These are phyloP conservation scores for Agapornis canus DNA, from an alignment of 2,797 vertebrate species.

Conservation along the genomic window DNA sequence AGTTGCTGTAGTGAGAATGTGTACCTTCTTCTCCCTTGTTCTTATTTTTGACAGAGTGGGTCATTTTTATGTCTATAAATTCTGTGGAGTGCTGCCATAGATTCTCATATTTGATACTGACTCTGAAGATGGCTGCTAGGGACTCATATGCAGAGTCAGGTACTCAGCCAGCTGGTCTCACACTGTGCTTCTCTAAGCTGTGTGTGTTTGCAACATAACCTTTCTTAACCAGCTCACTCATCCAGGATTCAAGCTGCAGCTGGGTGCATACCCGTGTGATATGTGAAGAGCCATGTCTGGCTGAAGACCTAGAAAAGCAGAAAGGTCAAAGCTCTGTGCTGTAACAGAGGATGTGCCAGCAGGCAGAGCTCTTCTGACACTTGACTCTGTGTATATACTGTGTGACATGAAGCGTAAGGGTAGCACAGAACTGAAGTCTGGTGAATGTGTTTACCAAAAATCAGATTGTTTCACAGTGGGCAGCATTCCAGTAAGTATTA, in stretches of 20 bases:
- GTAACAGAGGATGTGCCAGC: neutral
- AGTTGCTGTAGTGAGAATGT: neutral
- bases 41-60: neutral
- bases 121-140: neutral
- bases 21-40: neutral
- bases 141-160: no score
- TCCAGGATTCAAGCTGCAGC: neutral
- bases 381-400: fast-evolving
- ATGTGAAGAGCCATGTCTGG: neutral
- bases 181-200: no score
- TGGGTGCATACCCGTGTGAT: fast-evolving
- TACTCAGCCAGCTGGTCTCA: neutral
- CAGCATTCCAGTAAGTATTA: neutral
- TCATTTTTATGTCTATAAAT: neutral
- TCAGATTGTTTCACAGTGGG: neutral
- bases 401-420: neutral
- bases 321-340: neutral
- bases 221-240: fast-evolving
- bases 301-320: neutral
- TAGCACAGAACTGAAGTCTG: neutral
- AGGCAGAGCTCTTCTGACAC: neutral
- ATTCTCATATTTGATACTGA: neutral
- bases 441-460: neutral
- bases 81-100: neutral
- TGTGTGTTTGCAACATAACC: fast-evolving